Base-by-base conservation (phyloP, 2,113 vertebrate species). In the Tor tambroides region DNA sequence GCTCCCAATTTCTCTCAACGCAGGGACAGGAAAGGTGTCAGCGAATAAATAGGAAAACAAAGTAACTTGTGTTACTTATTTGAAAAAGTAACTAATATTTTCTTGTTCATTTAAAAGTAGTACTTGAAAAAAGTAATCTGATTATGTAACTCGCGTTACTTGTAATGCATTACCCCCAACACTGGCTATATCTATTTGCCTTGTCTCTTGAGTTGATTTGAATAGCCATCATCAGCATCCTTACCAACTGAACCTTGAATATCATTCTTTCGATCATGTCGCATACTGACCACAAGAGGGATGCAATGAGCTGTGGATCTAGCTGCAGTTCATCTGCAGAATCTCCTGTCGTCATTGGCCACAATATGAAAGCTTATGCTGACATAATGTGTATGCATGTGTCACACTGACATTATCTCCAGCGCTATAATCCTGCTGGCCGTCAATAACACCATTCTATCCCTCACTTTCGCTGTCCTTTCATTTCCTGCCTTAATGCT, bases 401-500 rank as follows among this genome's bases (percentile, higher is more conserved):
- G 26, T 72, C 28, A 72, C 28, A 12, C 61, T 54, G 28, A 26
- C 79, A 63, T 76, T 65, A 76, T 87, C 86, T 76, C 38, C 74
- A 43, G 71, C 65, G 12, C 46, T 56, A 19, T 26, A 86, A 41
- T 81, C 35, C 76, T 7, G 51, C 26, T 85, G 23, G 10, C 67
- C 77, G 71, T 89, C 85, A 85, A 87, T 89, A 72, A 83, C 51
- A 38, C 83, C 46, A 69, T 78, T 86, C 71, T n/a, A 19, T 38
- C 65, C 61, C 51, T 77, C 79, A 19, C 38, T 61, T 71, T 19
- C 43, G 15, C 17, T 23, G 63, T 41, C 28, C 84, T 87, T 89
- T 79, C 77, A 89, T 88, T 86, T 88, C 86, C 88, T 85, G 88
- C 80, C 30, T 49, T 75, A 83, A 32, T 38, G 26, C 69, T 7